Conservation (phyloP, 2,113 vertebrate genomes). For the Dromiciops gliroides region DNA sequence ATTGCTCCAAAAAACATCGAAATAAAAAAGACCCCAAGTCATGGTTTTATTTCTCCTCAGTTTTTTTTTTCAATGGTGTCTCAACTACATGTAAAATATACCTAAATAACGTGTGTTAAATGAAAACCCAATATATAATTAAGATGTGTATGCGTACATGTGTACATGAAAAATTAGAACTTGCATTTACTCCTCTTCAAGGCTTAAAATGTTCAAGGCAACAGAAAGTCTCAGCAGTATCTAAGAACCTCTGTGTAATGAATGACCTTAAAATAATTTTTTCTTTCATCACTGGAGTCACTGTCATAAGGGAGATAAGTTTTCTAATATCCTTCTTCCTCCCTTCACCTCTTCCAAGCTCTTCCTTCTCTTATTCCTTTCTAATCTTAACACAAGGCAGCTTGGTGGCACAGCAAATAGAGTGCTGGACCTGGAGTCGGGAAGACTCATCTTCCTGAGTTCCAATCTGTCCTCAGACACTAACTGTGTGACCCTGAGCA, state of each 20-base stretch:
- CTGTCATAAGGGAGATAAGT: not conserved
- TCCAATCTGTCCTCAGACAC: no score
- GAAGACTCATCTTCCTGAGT: no score
- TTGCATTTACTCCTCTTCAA: slow-evolving; percentile 36
- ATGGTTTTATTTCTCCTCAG: slow-evolving; percentile 31
- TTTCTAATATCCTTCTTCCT: not conserved
- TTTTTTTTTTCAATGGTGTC: slow-evolving; percentile 42
- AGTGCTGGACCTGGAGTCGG: no score
- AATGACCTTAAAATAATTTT: not conserved
- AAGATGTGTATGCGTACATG: not conserved
- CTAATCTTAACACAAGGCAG: no score
- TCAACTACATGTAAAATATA: slow-evolving; percentile 31
- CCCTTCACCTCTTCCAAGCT: no score
- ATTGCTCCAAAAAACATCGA: no score
- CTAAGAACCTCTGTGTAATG: not conserved
- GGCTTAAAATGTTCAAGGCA: slow-evolving; percentile 9
- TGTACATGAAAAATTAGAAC: not conserved
- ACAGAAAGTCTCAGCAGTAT: not conserved
- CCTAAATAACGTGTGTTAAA: not conserved
- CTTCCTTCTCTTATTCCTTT: not conserved
- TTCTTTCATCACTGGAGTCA: not conserved
- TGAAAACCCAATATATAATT: slow-evolving; percentile 45
- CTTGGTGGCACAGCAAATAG: no score
- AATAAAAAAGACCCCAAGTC: slow-evolving; percentile 32
- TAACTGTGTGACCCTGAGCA: no score